These are phyloP conservation scores for Chironomus tentans DNA, from an alignment of 2,888 invertebrate species.

Conservation along the genomic window DNA sequence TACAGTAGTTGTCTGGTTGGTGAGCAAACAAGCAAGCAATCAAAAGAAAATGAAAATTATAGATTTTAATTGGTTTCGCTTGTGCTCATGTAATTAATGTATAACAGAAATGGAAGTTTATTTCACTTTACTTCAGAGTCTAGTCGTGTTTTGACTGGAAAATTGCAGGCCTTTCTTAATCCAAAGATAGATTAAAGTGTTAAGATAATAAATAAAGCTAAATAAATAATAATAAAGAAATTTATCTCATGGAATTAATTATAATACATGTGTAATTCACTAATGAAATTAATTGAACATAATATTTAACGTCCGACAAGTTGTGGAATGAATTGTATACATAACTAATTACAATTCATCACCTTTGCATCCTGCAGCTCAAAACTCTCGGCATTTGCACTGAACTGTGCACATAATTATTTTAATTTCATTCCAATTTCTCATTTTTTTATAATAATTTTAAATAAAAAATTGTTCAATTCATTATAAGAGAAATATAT, in stretches of 20 bases:
- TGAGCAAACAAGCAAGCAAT: neutral
- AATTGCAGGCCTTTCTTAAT: neutral
- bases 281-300: neutral
- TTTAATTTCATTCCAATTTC: slow-evolving; percentile 16
- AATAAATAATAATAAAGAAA: neutral
- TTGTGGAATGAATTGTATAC: neutral
- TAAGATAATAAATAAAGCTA: neutral
- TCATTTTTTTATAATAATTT: neutral
- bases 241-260: neutral
- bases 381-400: neutral
- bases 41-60: neutral
- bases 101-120: neutral
- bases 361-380: neutral
- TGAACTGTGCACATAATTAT: slow-evolving; percentile 2
- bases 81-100: neutral
- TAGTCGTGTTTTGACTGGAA: slow-evolving; percentile 1
- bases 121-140: neutral
- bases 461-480: slow-evolving; percentile 12
- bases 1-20: too few species aligned
- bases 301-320: neutral
- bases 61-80: slow-evolving; percentile 22
- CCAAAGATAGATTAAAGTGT: neutral
- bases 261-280: neutral
- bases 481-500: slow-evolving; percentile 15
- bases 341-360: slow-evolving; percentile 3